Evolutionary conservation across 2,113 vertebrate species (phyloP), one percentile per base, ranked within the genome.

Genomic region (Oceanodroma tethys): DNA sequence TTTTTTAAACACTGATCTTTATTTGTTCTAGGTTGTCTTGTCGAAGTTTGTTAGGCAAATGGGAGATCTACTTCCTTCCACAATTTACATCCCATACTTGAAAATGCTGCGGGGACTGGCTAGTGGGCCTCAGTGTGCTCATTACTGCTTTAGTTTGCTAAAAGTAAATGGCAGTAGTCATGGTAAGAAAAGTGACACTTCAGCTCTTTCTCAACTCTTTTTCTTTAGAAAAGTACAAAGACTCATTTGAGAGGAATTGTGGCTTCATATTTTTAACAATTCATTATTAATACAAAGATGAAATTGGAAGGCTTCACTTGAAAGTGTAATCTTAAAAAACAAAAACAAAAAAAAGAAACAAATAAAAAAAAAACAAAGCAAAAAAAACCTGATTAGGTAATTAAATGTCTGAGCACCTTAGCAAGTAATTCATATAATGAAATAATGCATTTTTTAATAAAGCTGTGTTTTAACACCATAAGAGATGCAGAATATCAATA

Each of bases 21-120:
- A 92, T 76, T 86, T 97, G 50, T 97, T 98, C 63, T 93, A 99
- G 99, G 99, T 99, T 96, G 99, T 99, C 94, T 97, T 99, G 93
- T 99, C 99, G 48, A 99, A 99, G 97, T 99, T 99, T 98, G 99
- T 99, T 90, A 99, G 99, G 97, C 99, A 99, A 98, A 99, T 99
- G 99, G 99, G 99, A 84, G 99, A 99, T 94, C 98, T 99, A 42
- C 98, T 99, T 95, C 99, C 99, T 53, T 98, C 99, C 80, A 99
- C 99, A 26, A 99, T 99, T 90, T 99, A 99, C 91, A 99, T 99
- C 83, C 98, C 99, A 48, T 99, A 99, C 90, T 98, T 99, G 84
- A 99, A 98, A 90, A 99, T 99, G 99, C 98, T 99, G 20, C 99
- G 98, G 93, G 99, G 99, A 56, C 98, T 99, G 81, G 99, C 99